A percentile compares a stretch with the other conserved stretches of the same genome.
These are phyloP conservation scores for Eurypyga helias DNA, from an alignment of 2,113 vertebrate genomes.

Conservation along the genomic window DNA sequence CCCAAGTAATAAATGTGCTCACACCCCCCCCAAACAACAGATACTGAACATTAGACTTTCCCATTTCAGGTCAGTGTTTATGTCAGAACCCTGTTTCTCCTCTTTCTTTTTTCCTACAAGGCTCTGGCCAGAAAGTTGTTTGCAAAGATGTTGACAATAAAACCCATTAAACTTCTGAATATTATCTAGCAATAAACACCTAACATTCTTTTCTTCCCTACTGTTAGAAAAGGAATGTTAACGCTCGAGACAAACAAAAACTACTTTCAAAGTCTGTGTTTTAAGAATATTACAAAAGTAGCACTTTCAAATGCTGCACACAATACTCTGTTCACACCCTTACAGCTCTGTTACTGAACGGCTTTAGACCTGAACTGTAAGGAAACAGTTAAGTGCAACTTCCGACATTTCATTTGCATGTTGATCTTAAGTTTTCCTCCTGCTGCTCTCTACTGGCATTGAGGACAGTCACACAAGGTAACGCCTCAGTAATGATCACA, in stretches of 20 bases:
- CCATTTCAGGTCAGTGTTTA: background rate
- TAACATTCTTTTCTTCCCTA: background rate
- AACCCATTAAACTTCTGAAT: background rate
- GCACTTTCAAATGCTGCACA: background rate
- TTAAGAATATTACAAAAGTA: background rate
- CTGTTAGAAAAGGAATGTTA: background rate
- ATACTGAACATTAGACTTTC: background rate
- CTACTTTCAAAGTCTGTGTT: background rate
- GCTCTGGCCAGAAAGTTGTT: background rate
- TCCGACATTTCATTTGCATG: background rate
- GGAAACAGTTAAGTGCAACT: background rate
- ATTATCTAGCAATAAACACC: background rate
- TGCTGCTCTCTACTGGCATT: background rate
- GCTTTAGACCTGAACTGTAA: background rate
- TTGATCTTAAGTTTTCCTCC: background rate
- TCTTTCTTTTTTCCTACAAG: background rate
- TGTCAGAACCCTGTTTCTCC: background rate
- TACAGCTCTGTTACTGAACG: background rate
- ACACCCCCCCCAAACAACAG: background rate
- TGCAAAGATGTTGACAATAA: background rate
- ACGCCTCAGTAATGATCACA: background rate
- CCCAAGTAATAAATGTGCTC: no score
- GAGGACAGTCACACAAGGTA: background rate
- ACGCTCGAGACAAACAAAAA: background rate
- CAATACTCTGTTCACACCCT: background rate